Evolutionary conservation across 2,113 vertebrate species (phyloP).

Genomic region (Phylloscopus trochiloides): DNA sequence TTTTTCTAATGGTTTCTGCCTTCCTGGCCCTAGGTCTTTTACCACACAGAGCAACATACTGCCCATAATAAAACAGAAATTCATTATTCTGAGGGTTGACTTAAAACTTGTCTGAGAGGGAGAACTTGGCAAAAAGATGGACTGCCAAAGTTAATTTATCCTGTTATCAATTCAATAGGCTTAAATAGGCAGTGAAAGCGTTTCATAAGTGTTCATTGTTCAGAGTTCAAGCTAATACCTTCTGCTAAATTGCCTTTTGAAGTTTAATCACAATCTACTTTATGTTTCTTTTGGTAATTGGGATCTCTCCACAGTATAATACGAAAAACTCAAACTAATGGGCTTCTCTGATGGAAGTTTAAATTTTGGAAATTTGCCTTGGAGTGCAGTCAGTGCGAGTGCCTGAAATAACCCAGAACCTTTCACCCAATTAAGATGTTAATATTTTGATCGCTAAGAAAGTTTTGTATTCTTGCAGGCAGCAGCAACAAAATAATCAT

Average conservation of each 20-base stretch:
- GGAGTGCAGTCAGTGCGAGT: not conserved
- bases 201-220: conserved; percentile 64
- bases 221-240: conserved; percentile 60
- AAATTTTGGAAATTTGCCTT: conserved; percentile 26
- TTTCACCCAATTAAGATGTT: not conserved
- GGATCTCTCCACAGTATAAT: conserved; percentile 35
- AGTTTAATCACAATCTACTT: conserved; percentile 65
- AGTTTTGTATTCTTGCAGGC: not conserved
- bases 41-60: not conserved
- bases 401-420: not conserved
- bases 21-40: not conserved
- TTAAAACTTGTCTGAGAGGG: conserved; percentile 42
- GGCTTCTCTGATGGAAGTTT: not conserved
- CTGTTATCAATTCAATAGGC: conserved; percentile 66
- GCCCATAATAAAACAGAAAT: conserved; percentile 29
- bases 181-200: conserved; percentile 56
- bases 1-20: not conserved
- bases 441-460: not conserved
- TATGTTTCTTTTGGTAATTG: conserved; percentile 59
- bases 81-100: conserved; percentile 31
- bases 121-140: conserved; percentile 50
- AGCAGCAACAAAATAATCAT: not conserved
- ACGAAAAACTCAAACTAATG: conserved; percentile 15
- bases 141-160: conserved; percentile 63
- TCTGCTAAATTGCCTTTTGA: conserved; percentile 67